Conservation (phyloP, 2,113 vertebrate genomes). For the Rhea americana region DNA sequence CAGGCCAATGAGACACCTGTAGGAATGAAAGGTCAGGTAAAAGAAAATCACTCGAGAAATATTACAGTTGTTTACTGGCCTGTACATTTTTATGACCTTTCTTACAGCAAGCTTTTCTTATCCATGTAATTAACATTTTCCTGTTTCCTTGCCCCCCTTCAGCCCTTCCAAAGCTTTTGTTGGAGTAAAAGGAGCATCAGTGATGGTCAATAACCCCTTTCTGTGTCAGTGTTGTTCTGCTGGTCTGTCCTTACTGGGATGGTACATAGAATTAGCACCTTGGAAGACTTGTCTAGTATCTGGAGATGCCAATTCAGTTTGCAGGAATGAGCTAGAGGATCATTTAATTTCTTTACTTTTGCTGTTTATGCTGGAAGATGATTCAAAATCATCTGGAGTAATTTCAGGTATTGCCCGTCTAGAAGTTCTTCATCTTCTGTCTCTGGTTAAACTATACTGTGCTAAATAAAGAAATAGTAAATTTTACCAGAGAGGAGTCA, state of each 20-base stretch:
- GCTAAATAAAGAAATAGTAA: background rate
- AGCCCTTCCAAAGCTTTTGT: background rate
- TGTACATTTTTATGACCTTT: background rate
- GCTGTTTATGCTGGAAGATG: background rate
- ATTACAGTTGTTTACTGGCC: background rate
- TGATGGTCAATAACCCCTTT: background rate
- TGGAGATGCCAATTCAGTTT: background rate
- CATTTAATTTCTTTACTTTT: background rate
- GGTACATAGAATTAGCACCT: background rate
- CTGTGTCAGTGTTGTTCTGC: background rate
- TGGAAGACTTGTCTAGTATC: background rate
- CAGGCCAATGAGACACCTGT: constrained; percentile 20
- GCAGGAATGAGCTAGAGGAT: background rate
- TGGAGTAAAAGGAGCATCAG: background rate
- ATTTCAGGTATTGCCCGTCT: constrained; percentile 19
- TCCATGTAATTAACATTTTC: background rate
- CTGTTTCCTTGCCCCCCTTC: background rate
- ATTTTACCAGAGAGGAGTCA: background rate
- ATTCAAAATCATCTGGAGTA: background rate
- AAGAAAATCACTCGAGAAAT: background rate
- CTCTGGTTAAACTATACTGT: background rate
- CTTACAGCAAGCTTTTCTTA: background rate
- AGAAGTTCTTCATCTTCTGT: background rate
- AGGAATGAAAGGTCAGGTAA: background rate
- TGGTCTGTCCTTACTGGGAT: background rate